Evolutionary conservation across 2,113 vertebrate genomes (phyloP).

Genomic region (Melanocharis versteri): DNA sequence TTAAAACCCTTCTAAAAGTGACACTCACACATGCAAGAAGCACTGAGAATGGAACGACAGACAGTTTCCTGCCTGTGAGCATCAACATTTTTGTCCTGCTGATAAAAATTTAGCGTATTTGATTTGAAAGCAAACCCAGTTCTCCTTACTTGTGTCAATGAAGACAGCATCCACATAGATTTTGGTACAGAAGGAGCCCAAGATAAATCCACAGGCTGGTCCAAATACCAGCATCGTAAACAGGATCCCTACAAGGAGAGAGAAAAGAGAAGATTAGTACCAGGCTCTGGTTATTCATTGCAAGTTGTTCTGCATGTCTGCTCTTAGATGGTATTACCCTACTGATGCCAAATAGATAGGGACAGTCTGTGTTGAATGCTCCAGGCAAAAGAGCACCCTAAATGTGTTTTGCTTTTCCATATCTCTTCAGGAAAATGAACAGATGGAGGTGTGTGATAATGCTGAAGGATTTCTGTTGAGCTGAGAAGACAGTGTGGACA

Average conservation of each 20-base stretch:
- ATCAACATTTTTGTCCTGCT: not conserved
- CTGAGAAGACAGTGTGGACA: not conserved
- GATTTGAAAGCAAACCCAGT: not conserved
- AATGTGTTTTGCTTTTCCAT: not conserved
- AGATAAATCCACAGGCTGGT: conserved; percentile 97
- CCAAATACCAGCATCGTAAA: conserved; percentile 98
- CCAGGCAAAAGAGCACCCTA: not conserved
- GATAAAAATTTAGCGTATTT: not conserved
- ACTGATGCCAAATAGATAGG: not conserved
- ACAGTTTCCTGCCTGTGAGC: not conserved
- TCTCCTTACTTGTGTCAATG: conserved; percentile 89
- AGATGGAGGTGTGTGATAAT: not conserved
- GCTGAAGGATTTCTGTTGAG: not conserved
- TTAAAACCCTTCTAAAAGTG: not conserved
- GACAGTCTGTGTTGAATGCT: not conserved
- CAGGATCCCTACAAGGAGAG: conserved; percentile 86
- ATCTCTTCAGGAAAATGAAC: not conserved
- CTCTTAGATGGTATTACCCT: not conserved
- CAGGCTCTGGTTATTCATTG: not conserved
- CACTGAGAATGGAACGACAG: not conserved
- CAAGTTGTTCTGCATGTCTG: not conserved
- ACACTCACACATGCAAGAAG: not conserved
- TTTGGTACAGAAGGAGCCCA: conserved; percentile 97
- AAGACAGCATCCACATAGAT: conserved; percentile 97
- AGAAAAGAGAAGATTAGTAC: conserved; percentile 28